A percentile compares a stretch with the other conserved stretches of the same genome.
These are phyloP conservation scores for Opisthocomus hoazin DNA, from an alignment of 2,113 vertebrate genomes.

Conservation along the genomic window DNA sequence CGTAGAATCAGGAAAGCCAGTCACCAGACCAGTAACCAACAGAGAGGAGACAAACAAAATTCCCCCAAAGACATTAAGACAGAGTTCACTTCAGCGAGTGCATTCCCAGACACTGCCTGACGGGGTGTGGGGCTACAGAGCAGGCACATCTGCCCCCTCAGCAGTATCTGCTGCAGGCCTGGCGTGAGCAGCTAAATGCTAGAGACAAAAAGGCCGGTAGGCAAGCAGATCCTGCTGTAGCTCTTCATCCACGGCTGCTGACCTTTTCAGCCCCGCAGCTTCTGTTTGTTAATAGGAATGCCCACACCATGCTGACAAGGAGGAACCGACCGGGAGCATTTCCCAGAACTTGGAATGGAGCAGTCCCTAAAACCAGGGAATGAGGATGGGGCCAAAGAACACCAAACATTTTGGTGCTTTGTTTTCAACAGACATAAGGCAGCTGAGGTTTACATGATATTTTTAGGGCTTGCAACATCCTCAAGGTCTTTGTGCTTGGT, in stretches of 20 bases:
- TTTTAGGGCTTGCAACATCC: neutral
- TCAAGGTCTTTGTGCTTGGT: neutral
- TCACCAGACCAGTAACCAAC: neutral
- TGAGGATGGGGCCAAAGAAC: neutral
- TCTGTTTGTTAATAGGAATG: neutral
- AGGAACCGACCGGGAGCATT: neutral
- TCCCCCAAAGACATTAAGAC: neutral
- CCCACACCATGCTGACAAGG: fast-evolving
- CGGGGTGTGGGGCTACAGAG: neutral
- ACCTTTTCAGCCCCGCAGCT: neutral
- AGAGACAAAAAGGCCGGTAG: neutral
- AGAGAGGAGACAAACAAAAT: neutral
- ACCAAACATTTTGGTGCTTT: neutral
- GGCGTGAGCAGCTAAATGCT: neutral
- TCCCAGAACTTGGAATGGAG: neutral
- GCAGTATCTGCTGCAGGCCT: neutral
- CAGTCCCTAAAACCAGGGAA: neutral
- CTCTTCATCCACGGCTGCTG: neutral
- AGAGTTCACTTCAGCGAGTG: neutral
- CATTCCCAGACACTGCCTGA: neutral
- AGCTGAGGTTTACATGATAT: neutral
- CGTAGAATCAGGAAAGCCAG: neutral
- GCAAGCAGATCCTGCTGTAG: neutral
- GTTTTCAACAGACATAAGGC: neutral
- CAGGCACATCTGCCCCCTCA: neutral